A percentile compares a stretch with the other conserved stretches of the same genome.
Evolutionary conservation across 2,888 invertebrate species (phyloP).

Genomic region (Euzophera pinguis): DNA sequence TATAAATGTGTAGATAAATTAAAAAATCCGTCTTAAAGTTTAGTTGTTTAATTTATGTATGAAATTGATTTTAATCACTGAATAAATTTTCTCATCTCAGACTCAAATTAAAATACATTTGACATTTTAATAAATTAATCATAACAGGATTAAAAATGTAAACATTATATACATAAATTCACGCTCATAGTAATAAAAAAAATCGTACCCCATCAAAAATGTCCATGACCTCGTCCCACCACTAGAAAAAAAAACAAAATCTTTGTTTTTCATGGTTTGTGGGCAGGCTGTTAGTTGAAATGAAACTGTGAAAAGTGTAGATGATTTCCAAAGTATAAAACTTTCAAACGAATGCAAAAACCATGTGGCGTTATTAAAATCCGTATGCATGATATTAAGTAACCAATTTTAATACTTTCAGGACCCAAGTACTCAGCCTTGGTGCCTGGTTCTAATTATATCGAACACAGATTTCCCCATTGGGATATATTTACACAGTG

Average conservation of each 20-base stretch:
- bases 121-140: neutral
- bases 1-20: neutral
- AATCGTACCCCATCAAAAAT: conserved; percentile 96
- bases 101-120: neutral
- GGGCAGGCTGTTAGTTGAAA: conserved; percentile 30
- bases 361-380: no score
- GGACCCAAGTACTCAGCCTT: no score
- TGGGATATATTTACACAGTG: no score
- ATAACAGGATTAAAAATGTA: conserved; percentile 13
- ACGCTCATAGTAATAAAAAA: conserved; percentile 66
- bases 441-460: no score
- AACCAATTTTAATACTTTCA: no score
- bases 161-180: conserved; percentile 40
- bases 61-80: neutral
- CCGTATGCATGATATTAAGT: no score
- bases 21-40: neutral
- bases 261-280: conserved; percentile 38
- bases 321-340: no score
- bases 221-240: conserved; percentile 98
- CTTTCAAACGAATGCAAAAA: no score
- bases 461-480: no score
- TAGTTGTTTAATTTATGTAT: conserved; percentile 4
- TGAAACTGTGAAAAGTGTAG: neutral
- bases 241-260: conserved; percentile 88
- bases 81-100: neutral